phyloP scores from a whole-genome alignment of 2,113 vertebrate species.

The Murina feae region DNA sequence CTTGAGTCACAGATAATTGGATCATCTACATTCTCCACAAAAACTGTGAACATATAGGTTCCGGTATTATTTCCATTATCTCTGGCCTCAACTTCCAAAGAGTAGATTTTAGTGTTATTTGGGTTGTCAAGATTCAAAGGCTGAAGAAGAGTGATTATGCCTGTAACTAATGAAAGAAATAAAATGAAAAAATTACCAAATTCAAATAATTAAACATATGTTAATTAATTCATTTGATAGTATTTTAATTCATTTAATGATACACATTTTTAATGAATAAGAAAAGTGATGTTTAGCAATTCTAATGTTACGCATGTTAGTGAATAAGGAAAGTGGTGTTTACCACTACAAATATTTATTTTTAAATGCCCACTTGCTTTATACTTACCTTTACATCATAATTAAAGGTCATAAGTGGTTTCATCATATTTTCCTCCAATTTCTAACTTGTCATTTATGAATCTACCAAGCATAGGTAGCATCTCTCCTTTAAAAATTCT shows the following conservation, averaged over 20 bases:
- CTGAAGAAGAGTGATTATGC: constrained; percentile 39
- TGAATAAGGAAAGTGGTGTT: not conserved
- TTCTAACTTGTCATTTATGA: not conserved
- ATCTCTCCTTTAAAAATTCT: not conserved
- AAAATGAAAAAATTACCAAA: not conserved
- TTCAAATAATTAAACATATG: not conserved
- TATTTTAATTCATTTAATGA: not conserved
- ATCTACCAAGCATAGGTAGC: not conserved
- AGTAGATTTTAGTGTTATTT: constrained; percentile 25
- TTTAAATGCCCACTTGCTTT: not conserved
- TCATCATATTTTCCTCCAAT: not conserved
- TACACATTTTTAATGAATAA: not conserved
- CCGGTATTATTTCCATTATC: constrained; percentile 27
- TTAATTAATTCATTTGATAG: not conserved
- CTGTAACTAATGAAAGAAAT: constrained; percentile 31
- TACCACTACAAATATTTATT: not conserved
- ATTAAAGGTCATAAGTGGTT: not conserved
- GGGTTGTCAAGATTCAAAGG: constrained; percentile 42
- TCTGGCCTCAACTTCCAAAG: constrained; percentile 21
- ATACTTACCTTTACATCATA: not conserved
- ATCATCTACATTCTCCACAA: constrained; percentile 62
- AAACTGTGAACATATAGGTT: not conserved
- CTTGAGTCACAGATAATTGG: constrained; percentile 49
- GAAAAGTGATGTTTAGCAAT: not conserved
- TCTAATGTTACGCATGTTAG: not conserved